Conservation (phyloP, 1,140 invertebrate species). For the Sarcophaga bullata region DNA sequence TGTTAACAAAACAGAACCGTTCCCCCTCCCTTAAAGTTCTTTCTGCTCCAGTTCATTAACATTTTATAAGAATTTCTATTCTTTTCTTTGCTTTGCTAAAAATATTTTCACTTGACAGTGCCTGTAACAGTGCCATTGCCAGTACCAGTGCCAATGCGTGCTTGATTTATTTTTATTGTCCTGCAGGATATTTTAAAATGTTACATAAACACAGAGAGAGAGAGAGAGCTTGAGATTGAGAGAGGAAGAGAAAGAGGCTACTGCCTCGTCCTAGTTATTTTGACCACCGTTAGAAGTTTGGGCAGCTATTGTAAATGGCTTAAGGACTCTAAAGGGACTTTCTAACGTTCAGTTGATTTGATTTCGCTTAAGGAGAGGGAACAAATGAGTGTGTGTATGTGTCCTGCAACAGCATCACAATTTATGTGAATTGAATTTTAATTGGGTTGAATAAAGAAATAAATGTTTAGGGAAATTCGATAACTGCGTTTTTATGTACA, state of each 20-base stretch:
- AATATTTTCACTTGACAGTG: no score
- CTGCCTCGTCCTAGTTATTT: background rate
- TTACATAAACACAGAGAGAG: no score
- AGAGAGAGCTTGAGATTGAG: background rate
- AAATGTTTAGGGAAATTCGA: background rate
- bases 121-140: no score
- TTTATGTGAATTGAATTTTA: conserved; percentile 6
- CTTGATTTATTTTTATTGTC: background rate
- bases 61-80: background rate
- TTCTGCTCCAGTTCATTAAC: background rate
- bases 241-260: no score
- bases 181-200: background rate
- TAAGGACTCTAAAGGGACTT: background rate
- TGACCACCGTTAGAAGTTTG: background rate
- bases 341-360: background rate
- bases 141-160: background rate
- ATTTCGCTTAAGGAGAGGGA: background rate
- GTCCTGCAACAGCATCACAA: background rate
- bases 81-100: no score
- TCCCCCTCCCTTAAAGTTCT: background rate
- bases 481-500: background rate
- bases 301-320: background rate
- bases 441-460: background rate
- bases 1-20: background rate
- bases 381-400: no score